Evolutionary conservation across 64 coral and sea anemone genomes (phyloP), one percentile per base, ranked within the genome.

Genomic region (Exaiptasia diaphana): DNA sequence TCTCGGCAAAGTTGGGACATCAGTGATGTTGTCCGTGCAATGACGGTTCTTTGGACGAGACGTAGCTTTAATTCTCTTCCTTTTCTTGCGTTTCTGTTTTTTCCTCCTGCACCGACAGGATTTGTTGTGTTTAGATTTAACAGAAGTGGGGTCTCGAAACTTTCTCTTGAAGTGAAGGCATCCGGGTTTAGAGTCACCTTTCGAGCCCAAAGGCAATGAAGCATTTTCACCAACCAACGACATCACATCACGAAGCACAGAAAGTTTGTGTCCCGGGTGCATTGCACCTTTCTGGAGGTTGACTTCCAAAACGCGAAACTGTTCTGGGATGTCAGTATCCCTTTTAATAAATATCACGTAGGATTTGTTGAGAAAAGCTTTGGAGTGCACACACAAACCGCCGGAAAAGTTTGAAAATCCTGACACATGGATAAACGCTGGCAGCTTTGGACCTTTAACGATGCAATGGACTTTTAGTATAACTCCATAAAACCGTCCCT

Each of bases 371-470:
- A 88, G 69, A 37, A 86, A 79, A 0, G 93, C 93, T 58, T 34
- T 50, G 22, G 93, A 91, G 38, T 75, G 77, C 11, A 81, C 77
- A 38, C 93, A 97, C 25, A 91, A 86, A 50, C 92, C 93, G 20
- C 71, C 86, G n/a, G 44, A 38, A 9, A 97, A 75, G 41, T 77
- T 44, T 17, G 73, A 80, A 79, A 97, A 97, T 23, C 88, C 88
- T 11, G 83, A 87, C n/a, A 97, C 58, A 41, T 97, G 87, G 24
- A 97, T 68, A 64, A 68, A 91, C 17, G 68, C 34, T 27, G 83
- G 83, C n/a, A 87, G 45, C 17, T 50, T 91, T 42, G 76, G 71
- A 52, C 93, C 93, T 45, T 85, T 97, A 20, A 97, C 49, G 29
- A 53, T 77, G 46, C 93, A 97, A 64, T 91, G 88, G 9, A 97